Base-by-base conservation (phyloP, 2,797 vertebrate species). In the Podargus strigoides region DNA sequence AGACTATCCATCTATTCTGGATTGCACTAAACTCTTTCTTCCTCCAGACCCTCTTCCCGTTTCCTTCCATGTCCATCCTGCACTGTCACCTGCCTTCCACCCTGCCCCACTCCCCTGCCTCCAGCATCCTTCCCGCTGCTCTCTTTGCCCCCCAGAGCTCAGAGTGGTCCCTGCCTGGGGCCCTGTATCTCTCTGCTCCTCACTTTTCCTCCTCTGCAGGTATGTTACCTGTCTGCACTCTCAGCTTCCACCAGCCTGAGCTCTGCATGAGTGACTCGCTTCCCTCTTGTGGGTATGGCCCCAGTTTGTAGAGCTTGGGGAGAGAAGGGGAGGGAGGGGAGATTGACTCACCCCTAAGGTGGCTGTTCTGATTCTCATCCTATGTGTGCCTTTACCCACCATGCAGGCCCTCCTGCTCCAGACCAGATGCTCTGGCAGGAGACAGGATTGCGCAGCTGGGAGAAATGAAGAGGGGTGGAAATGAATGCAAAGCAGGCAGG, bases 141-240 rank as follows among this genome's bases (percentile, higher is more conserved):
- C 87, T 96, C 91, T 93, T 92, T 96, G 94, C 50, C 86, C 41
- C 52, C 55, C 83, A 63, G 84, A 30, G 46, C 64, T 90, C 86
- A 59, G 70, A 74, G 58, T 7, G 69, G 49, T 86, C 80, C 87
- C 83, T 88, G 58, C 52, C 68, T 4, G 37, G 84, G 78, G 63
- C 66, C 50, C 64, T 72, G 39, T 83, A 69, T 92, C 73, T 86
- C 69, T 95, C 81, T 91, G 69, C 77, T 87, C 86, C 96, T 98
- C 96, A 96, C 92, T 79, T 94, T 93, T 97, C 96, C 97, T 98
- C 93, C 97, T 97, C 89, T 97, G 94, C 97, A 98, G 97, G 94
- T 93, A 68, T 17, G 64, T 96, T 96, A 94, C 96, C 96, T 69
- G 94, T 96, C 86, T 52, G 87, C 93, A 89, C 92, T 93, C 87